Percentiles rank a stretch among this genome's conserved stretches.
These are phyloP conservation scores for Smutsia gigantea DNA, from an alignment of 2,797 vertebrate species.

Conservation along the genomic window DNA sequence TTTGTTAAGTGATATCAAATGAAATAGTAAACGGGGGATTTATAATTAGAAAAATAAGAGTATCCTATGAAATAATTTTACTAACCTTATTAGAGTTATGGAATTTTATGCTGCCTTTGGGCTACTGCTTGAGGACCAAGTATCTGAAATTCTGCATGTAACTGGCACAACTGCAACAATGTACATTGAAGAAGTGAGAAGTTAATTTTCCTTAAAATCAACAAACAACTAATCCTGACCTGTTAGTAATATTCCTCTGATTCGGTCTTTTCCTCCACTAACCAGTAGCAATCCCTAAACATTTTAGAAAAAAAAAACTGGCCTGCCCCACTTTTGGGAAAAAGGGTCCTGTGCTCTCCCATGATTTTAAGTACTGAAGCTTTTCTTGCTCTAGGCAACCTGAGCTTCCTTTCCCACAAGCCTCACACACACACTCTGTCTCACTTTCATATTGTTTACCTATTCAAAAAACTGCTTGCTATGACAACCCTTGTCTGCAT, in stretches of 20 bases:
- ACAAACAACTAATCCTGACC: neutral
- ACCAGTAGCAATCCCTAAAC: constrained; percentile 33
- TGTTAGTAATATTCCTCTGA: neutral
- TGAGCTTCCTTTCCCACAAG: constrained; percentile 64
- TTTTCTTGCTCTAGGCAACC: constrained; percentile 45
- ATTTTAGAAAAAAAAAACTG: constrained; percentile 59
- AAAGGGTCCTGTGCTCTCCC: neutral
- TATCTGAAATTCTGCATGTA: neutral
- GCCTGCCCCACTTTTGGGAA: constrained; percentile 18
- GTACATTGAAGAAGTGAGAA: neutral
- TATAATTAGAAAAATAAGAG: neutral
- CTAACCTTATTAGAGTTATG: neutral
- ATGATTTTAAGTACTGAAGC: constrained; percentile 45
- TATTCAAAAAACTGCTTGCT: constrained; percentile 78
- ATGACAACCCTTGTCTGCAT: constrained; percentile 73
- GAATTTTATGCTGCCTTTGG: neutral
- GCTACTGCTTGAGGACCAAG: neutral
- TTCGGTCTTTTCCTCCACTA: neutral
- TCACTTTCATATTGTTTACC: constrained; percentile 70
- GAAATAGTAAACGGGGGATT: neutral
- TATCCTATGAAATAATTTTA: neutral
- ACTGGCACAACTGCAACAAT: neutral
- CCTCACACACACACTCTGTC: neutral
- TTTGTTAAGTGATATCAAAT: constrained; percentile 8
- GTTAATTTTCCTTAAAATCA: constrained; percentile 3